A percentile compares a stretch with the other conserved stretches of the same genome.
Evolutionary conservation across 2,888 invertebrate genomes (phyloP).

Genomic region (Drosophila tripunctata): DNA sequence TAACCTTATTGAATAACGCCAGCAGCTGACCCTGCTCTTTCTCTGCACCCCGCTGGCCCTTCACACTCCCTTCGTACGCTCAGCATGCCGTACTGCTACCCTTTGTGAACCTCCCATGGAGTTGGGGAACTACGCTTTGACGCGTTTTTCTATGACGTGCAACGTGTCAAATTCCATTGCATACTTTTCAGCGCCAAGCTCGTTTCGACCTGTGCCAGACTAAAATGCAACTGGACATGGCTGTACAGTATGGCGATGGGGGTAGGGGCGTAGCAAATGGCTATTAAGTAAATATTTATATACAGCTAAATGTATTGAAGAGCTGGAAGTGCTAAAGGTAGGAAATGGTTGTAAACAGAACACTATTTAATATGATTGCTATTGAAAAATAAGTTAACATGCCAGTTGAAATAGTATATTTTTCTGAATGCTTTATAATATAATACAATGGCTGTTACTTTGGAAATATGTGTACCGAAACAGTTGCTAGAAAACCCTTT

Average conservation of each 20-base stretch:
- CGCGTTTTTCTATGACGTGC: slow-evolving; percentile 24
- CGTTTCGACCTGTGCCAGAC: no score
- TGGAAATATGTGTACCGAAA: no score
- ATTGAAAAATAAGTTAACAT: no score
- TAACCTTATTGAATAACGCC: slow-evolving; percentile 46
- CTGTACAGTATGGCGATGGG: neutral
- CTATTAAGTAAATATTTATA: neutral
- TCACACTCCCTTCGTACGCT: no score
- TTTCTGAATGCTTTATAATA: no score
- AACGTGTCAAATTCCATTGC: slow-evolving; percentile 32
- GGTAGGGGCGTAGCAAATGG: neutral
- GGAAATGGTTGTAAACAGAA: neutral
- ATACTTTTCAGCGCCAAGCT: slow-evolving; percentile 40
- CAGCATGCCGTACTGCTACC: no score
- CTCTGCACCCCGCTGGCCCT: no score
- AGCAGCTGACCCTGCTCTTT: slow-evolving; percentile 3
- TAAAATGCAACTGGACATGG: neutral
- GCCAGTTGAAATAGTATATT: no score
- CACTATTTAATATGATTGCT: no score
- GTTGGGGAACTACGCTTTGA: slow-evolving; percentile 2
- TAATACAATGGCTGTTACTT: no score
- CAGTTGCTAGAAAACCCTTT: neutral
- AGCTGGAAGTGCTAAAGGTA: no score
- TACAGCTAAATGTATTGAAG: neutral
- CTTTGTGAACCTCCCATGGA: neutral